These are phyloP conservation scores for Lasioglossum malachurum DNA, from an alignment of 2,888 invertebrate genomes.

Conservation along the genomic window DNA sequence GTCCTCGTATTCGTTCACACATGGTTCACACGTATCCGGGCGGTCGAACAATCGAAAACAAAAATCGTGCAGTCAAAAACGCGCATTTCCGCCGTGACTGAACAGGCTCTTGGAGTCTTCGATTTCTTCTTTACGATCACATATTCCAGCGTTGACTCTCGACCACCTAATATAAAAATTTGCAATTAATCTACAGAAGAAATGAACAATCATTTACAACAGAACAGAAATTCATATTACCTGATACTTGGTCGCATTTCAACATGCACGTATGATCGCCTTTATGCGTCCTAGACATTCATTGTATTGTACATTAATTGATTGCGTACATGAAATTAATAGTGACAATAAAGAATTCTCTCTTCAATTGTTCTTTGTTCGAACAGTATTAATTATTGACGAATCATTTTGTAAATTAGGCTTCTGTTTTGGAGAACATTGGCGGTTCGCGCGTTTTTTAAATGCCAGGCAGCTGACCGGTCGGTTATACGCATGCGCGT, in stretches of 20 bases:
- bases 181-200: neutral
- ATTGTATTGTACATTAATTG: neutral
- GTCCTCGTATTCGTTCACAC: too few relatives aligned
- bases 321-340: neutral
- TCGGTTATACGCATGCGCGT: neutral
- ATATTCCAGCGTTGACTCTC: neutral
- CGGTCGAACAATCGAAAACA: too few relatives aligned
- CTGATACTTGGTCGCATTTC: neutral
- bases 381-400: neutral
- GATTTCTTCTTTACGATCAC: neutral
- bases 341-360: neutral
- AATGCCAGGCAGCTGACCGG: neutral
- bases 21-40: too few relatives aligned
- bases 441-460: neutral
- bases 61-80: too few relatives aligned
- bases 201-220: neutral
- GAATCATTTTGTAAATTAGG: neutral
- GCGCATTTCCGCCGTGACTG: too few relatives aligned
- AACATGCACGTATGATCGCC: too few relatives aligned
- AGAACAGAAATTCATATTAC: neutral
- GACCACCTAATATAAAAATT: neutral
- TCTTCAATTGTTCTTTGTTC: neutral
- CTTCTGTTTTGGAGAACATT: neutral
- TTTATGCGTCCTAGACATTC: neutral
- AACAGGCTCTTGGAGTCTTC: too few relatives aligned